phyloP scores from a whole-genome alignment of 2,113 vertebrate species.

The Rhea americana region DNA sequence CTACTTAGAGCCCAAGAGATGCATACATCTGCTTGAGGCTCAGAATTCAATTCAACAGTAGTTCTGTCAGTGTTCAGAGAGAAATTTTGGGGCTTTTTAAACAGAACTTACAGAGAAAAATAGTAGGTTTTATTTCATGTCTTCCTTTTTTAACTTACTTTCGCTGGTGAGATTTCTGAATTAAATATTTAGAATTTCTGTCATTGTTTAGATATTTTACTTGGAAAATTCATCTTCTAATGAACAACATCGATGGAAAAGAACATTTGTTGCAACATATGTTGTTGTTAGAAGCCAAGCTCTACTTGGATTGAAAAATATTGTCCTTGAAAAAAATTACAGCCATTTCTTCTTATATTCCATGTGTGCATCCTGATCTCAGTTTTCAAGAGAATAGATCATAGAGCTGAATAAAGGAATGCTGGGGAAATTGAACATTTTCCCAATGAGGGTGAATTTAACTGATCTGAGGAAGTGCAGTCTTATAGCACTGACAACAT shows the following conservation, averaged over 20 bases:
- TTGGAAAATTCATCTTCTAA: slow-evolving; percentile 17
- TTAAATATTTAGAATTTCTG: slow-evolving; percentile 46
- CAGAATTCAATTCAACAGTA: not conserved
- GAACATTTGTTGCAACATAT: slow-evolving; percentile 53
- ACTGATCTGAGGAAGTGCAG: not conserved
- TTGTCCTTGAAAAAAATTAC: slow-evolving; percentile 17
- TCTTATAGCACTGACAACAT: not conserved
- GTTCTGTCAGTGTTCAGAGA: not conserved
- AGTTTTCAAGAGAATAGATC: not conserved
- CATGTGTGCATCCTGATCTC: not conserved
- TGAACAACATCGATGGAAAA: slow-evolving; percentile 2
- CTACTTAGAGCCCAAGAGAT: not conserved
- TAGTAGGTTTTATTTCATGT: not conserved
- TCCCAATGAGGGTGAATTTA: not conserved
- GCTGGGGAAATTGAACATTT: not conserved
- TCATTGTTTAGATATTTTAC: slow-evolving; percentile 43
- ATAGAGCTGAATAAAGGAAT: not conserved
- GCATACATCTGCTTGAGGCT: not conserved
- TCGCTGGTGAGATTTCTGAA: not conserved
- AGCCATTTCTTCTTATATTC: not conserved
- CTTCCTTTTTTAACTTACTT: not conserved
- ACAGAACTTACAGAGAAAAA: not conserved
- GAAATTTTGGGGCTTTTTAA: not conserved
- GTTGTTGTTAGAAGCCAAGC: slow-evolving; percentile 42
- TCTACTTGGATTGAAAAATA: slow-evolving; percentile 13